Conservation (phyloP, 1,140 invertebrate species). For the Drosophila sulfurigaster region DNA sequence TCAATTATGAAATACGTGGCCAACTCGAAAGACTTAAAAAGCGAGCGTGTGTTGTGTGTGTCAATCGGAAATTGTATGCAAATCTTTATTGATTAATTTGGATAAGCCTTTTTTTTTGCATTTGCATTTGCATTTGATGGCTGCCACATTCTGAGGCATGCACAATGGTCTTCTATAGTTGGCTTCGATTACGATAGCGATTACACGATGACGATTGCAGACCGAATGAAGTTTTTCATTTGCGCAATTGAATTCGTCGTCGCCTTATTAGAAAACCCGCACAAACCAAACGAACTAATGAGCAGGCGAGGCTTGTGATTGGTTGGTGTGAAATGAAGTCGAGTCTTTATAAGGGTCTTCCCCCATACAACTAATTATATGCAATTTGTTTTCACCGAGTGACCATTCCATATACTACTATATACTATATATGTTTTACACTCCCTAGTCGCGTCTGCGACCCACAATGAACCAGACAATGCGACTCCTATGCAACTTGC, state of each 20-base stretch:
- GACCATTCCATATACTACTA: conserved; percentile 1
- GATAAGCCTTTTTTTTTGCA: conserved; percentile 19
- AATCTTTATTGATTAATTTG: conserved; percentile 49
- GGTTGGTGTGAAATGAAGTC: conserved; percentile 42
- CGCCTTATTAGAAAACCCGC: conserved; percentile 36
- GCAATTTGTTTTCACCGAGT: conserved; percentile 57
- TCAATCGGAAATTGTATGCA: conserved; percentile 55
- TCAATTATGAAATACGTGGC: conserved; percentile 40
- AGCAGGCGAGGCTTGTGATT: conserved; percentile 17
- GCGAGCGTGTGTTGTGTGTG: neutral
- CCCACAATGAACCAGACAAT: conserved; percentile 40
- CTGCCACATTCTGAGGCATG: neutral
- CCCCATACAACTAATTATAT: conserved; percentile 46
- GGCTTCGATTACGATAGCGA: conserved; percentile 16
- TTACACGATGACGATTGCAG: conserved; percentile 38
- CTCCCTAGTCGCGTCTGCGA: conserved; percentile 14
- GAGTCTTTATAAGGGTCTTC: conserved; percentile 49
- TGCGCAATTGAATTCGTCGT: conserved; percentile 39
- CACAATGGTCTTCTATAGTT: neutral
- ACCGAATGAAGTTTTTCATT: conserved; percentile 48
- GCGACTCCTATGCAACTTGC: conserved; percentile 14
- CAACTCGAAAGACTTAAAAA: neutral
- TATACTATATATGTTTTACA: neutral
- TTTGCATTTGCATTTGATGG: conserved; percentile 18
- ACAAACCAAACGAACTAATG: conserved; percentile 9